Conservation (phyloP, 1,140 invertebrate species). For the Neotoxoptera formosana region DNA sequence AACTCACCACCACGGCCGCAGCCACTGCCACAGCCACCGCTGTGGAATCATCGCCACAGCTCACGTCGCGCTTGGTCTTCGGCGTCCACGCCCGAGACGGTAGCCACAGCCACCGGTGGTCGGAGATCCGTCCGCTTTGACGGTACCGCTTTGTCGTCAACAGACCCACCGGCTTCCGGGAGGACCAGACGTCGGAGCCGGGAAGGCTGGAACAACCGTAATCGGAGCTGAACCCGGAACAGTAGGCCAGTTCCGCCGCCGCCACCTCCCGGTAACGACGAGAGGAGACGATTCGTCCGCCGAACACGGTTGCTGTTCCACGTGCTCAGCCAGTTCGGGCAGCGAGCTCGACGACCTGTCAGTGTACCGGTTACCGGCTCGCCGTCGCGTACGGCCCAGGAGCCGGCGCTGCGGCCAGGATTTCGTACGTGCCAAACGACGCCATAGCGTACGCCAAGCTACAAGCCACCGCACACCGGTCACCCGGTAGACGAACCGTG, state of each 20-base stretch:
- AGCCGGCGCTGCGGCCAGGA: background rate
- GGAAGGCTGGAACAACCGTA: conserved; percentile 17
- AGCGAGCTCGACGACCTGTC: conserved; percentile 51
- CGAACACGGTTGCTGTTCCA: conserved; percentile 42
- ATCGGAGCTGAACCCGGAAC: background rate
- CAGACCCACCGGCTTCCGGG: background rate
- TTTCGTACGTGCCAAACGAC: conserved; percentile 52
- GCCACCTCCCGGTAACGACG: background rate
- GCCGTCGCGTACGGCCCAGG: background rate
- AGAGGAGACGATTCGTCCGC: background rate
- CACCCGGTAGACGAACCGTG: background rate
- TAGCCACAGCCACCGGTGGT: background rate
- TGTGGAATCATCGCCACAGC: background rate
- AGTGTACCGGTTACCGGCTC: conserved; percentile 31
- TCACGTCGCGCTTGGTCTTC: background rate
- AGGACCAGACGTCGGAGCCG: background rate
- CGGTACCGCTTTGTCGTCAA: conserved; percentile 6
- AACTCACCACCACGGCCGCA: background rate
- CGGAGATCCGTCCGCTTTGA: conserved; percentile 24
- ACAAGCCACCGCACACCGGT: background rate
- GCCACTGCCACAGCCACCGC: background rate
- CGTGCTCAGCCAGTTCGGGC: conserved; percentile 47
- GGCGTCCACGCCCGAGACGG: conserved; percentile 24
- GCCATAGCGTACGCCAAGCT: conserved; percentile 54
- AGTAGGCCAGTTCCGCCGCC: background rate